A percentile compares a stretch with the other conserved stretches of the same genome.
Evolutionary conservation across 2,797 vertebrate species (phyloP).

Genomic region (Odontamblyopus lacepedii): DNA sequence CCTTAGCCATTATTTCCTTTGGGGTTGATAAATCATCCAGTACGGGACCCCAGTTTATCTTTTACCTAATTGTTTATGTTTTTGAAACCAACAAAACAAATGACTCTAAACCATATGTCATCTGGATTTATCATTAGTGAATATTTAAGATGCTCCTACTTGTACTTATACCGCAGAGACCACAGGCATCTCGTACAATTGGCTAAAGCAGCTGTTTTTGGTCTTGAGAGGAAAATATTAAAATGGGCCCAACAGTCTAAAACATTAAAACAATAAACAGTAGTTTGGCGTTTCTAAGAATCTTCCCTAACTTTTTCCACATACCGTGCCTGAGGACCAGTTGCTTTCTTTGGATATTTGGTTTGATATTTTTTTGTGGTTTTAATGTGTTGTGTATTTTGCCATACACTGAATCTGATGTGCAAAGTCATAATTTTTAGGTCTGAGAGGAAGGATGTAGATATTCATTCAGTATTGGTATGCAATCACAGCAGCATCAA

Average conservation of each 20-base stretch:
- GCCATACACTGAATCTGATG: slow-evolving; percentile 34
- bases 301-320: slow-evolving; percentile 66
- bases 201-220: slow-evolving; percentile 15
- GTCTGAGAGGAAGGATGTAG: slow-evolving; percentile 25
- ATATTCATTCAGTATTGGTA: too few species aligned
- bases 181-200: slow-evolving; percentile 13
- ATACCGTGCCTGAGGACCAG: slow-evolving; percentile 41
- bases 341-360: not conserved
- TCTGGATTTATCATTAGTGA: slow-evolving; percentile 15
- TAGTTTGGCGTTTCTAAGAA: slow-evolving; percentile 10
- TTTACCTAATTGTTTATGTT: not conserved
- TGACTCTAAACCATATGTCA: slow-evolving; percentile 3
- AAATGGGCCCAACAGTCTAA: slow-evolving; percentile 24
- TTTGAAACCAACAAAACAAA: not conserved
- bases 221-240: slow-evolving; percentile 28
- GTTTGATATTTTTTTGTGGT: not conserved
- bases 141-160: slow-evolving; percentile 30
- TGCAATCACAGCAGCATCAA: too few species aligned
- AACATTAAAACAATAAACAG: not conserved
- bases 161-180: slow-evolving; percentile 29
- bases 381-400: not conserved
- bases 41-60: slow-evolving; percentile 12
- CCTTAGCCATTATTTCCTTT: slow-evolving; percentile 90
- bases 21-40: slow-evolving; percentile 72
- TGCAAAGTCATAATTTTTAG: slow-evolving; percentile 42